Percentiles rank a stretch among this genome's conserved stretches.
phyloP scores from a whole-genome alignment of 1,140 invertebrate species.

The Archegozetes longisetosus region DNA sequence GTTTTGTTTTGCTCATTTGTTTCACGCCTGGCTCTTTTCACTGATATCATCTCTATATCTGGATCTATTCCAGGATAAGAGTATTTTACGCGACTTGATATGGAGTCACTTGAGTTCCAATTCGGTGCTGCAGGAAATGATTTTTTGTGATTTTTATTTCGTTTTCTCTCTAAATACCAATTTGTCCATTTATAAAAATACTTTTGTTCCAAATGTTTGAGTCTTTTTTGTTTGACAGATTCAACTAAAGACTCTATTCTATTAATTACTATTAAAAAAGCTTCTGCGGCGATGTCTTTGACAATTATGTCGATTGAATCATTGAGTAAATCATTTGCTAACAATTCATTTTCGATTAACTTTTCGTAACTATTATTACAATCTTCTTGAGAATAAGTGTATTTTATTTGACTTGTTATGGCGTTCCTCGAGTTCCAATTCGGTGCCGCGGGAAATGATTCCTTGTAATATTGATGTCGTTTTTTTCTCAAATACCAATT shows the following conservation, averaged over 20 bases:
- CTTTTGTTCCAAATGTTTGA: background rate
- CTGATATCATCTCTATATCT: background rate
- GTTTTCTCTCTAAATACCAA: background rate
- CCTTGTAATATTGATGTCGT: background rate
- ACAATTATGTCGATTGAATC: background rate
- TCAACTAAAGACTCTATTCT: background rate
- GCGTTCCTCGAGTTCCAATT: background rate
- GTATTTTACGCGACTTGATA: background rate
- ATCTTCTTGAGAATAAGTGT: background rate
- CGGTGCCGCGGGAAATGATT: slow-evolving; percentile 5
- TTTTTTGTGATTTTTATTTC: background rate
- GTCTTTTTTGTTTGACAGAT: background rate
- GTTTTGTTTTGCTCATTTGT: background rate
- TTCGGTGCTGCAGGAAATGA: slow-evolving; percentile 6
- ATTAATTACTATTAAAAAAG: background rate
- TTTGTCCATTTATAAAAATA: background rate
- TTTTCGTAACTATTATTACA: background rate
- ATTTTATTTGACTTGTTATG: background rate
- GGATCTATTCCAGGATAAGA: background rate
- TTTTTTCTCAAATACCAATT: background rate
- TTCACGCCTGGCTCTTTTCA: background rate
- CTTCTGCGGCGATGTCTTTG: background rate
- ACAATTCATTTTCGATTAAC: background rate
- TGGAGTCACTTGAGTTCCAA: background rate
- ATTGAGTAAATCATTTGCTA: background rate